Base-by-base conservation (phyloP, 2,888 invertebrate genomes). In the Volucella inflata region DNA sequence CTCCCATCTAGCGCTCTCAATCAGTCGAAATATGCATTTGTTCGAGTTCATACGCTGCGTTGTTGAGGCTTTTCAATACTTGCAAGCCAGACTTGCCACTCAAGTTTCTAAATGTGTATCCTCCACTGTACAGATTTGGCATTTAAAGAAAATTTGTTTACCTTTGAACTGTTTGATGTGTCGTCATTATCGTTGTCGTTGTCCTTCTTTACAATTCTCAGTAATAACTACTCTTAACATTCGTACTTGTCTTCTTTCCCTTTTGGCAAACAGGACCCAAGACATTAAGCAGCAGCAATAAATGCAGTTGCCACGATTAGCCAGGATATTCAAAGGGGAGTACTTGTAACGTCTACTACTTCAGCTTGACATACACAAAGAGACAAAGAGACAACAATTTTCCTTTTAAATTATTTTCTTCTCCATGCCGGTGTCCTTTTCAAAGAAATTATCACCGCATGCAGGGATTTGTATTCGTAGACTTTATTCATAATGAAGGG, bases 301-400 rank as follows among this genome's bases (percentile, higher is more conserved):
- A 78, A 78, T 83, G 83, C 74, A 78, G 57, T 83, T 78, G 64
- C 68, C 78, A 78, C 79, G 67, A 83, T 78, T 68, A 78, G 78
- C 68, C 64, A 78, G 55, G 68, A 68, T 51, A 40, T 67, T 55
- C 38, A 44, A 70, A 48, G 68, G 64, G 59, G 62, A 38, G 17
- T 57, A 42, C 4, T 46, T 14, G 17, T 72, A 48, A 46, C 16
- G 17, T 59, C 9, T 62, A 53, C 53, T 14, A 17, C 0, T 8
- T 0, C 36, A 21, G 55, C 8, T 21, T 55, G 55, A 74, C 53
- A 75, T 68, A 80, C 68, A 75, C 55, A 48, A 62, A 59, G 38
- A 65, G 36, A 60, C 70, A 36, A 64, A 12, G n/a, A 57, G 42
- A 11, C 17, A 16, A 62, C 8, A 9, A 30, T 21, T 53, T 67